phyloP scores from a whole-genome alignment of 2,888 invertebrate species.

The Cetonia aurata region DNA sequence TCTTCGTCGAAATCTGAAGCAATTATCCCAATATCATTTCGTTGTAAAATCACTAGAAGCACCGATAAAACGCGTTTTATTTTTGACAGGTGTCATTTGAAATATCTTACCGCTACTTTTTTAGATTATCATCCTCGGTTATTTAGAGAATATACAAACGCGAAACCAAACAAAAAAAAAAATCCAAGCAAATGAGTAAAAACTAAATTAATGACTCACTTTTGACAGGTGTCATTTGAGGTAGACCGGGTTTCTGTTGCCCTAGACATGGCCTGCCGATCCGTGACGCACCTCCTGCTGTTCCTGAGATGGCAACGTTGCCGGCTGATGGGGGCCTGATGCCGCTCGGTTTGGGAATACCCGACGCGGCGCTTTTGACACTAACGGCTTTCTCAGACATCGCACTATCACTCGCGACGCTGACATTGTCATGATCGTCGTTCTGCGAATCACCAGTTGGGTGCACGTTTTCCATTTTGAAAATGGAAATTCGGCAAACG shows the following conservation, averaged over 20 bases:
- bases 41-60: background rate
- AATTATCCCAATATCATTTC: too few species aligned
- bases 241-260: constrained; percentile 77
- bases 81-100: background rate
- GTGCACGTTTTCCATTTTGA: too few species aligned
- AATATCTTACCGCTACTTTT: too few species aligned
- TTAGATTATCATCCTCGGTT: background rate
- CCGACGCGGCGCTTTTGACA: constrained; percentile 41
- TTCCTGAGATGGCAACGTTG: too few species aligned
- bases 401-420: constrained; percentile 56
- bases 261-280: constrained; percentile 77
- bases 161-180: background rate
- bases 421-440: constrained; percentile 32
- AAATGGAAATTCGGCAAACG: too few species aligned
- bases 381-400: constrained; percentile 38
- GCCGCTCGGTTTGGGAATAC: constrained; percentile 58
- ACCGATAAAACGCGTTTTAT: constrained; percentile 1
- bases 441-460: constrained; percentile 3
- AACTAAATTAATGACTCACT: constrained; percentile 59
- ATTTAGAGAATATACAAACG: background rate
- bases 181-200: constrained; percentile 11
- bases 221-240: constrained; percentile 67
- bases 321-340: constrained; percentile 69
- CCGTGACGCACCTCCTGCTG: constrained; percentile 67
- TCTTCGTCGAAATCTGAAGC: too few species aligned